A percentile compares a stretch with the other conserved stretches of the same genome.
Evolutionary conservation across 2,888 invertebrate genomes (phyloP).

Genomic region (Fissipunctia ypsillon): DNA sequence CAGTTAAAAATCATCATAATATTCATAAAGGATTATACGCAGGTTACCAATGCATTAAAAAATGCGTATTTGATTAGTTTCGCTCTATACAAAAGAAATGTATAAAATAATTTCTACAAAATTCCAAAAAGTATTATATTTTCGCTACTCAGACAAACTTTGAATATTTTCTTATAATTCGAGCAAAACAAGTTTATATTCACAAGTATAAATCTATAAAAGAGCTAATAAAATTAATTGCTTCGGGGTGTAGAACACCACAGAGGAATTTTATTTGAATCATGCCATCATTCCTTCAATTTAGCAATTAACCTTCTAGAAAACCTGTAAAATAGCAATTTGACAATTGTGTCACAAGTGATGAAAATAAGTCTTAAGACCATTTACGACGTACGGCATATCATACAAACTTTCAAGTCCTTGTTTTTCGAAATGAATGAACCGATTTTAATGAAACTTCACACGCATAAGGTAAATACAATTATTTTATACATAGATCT

Average conservation of each 20-base stretch:
- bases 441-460: no score
- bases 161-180: background rate
- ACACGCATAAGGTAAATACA: no score
- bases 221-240: background rate
- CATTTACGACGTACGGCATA: no score
- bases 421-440: no score
- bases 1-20: no score
- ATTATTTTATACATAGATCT: no score
- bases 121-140: background rate
- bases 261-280: background rate
- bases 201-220: background rate
- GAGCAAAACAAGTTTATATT: background rate
- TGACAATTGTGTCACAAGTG: no score
- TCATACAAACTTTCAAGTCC: no score
- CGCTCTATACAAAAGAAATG: background rate
- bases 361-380: no score
- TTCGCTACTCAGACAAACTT: background rate
- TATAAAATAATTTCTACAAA: background rate
- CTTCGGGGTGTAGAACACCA: background rate
- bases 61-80: background rate
- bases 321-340: background rate
- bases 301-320: background rate
- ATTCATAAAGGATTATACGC: no score
- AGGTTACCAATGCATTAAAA: background rate
- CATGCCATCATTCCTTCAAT: background rate